These are phyloP conservation scores for Cyanoderma ruficeps DNA, from an alignment of 2,113 vertebrate species.

Conservation along the genomic window DNA sequence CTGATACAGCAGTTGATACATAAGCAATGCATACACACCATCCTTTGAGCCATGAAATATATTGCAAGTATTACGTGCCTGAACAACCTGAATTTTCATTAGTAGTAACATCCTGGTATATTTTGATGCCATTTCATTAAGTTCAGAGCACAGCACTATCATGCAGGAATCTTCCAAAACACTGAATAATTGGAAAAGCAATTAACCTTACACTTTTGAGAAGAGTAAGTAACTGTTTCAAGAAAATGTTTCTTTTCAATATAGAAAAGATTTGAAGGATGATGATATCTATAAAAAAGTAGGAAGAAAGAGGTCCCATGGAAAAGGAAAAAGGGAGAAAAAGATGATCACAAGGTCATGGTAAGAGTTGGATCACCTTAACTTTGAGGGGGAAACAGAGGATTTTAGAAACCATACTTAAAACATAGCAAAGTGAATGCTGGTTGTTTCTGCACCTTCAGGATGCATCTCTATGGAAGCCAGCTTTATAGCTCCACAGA, in stretches of 20 bases:
- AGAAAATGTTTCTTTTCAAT: neutral
- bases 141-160: neutral
- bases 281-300: neutral
- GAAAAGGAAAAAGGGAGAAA: neutral
- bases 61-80: neutral
- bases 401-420: neutral
- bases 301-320: neutral
- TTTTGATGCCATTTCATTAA: neutral
- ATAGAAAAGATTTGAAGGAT: neutral
- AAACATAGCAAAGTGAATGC: neutral
- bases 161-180: neutral
- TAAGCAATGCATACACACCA: neutral
- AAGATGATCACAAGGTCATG: neutral
- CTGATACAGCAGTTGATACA: neutral
- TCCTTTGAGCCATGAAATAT: neutral
- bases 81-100: neutral
- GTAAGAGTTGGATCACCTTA: neutral
- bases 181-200: neutral
- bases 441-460: neutral
- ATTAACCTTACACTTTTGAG: neutral
- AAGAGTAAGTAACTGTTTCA: neutral
- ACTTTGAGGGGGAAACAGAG: neutral
- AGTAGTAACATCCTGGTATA: neutral
- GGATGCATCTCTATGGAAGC: fast-evolving
- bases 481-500: neutral